Evolutionary conservation across 2,888 invertebrate species (phyloP).

Genomic region (Chrysolina oricalcia): DNA sequence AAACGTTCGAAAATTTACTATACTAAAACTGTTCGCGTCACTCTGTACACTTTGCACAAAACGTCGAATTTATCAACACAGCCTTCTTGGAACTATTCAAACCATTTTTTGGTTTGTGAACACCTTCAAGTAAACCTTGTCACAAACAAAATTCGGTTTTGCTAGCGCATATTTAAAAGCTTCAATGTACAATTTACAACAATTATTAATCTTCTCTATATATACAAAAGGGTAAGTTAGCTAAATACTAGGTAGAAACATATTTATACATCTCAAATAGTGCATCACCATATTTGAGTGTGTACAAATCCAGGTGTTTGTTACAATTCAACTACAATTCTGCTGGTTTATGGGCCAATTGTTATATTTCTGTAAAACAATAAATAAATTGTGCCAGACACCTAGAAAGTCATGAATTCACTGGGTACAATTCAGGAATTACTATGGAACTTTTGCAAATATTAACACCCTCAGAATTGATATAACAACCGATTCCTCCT

Average conservation of each 20-base stretch:
- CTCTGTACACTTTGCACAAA: slow-evolving; percentile 1
- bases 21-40: neutral
- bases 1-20: neutral
- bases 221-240: neutral
- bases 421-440: neutral
- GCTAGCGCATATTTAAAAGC: slow-evolving; percentile 12
- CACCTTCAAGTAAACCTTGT: neutral
- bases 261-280: slow-evolving; percentile 11
- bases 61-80: neutral
- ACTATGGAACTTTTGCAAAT: neutral
- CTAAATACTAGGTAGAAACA: slow-evolving; percentile 8
- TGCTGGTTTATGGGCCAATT: neutral
- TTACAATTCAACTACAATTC: neutral
- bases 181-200: slow-evolving; percentile 9
- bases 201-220: neutral
- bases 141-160: slow-evolving; percentile 1
- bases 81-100: neutral
- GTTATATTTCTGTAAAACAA: neutral
- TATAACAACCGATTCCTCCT: neutral
- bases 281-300: neutral
- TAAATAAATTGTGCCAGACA: slow-evolving; percentile 11
- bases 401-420: neutral
- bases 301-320: slow-evolving; percentile 1
- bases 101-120: neutral
- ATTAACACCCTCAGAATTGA: neutral